Evolutionary conservation across 2,888 invertebrate species (phyloP).

Genomic region (Oxycera nigricornis): DNA sequence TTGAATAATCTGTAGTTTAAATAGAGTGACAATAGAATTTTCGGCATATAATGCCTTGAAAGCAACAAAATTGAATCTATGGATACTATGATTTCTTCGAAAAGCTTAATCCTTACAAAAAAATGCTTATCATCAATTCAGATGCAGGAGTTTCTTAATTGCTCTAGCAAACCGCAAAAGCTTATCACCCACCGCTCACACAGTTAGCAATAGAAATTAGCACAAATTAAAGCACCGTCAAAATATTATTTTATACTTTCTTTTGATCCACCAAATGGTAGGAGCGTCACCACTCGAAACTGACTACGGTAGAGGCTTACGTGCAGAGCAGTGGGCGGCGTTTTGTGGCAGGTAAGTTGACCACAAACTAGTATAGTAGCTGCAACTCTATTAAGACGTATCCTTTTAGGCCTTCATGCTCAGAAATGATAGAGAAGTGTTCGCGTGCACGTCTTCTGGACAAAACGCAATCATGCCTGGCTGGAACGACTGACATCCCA

Average conservation of each 20-base stretch:
- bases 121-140: no score
- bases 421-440: conserved; percentile 75
- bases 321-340: conserved; percentile 78
- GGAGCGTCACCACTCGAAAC: conserved; percentile 74
- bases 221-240: not conserved
- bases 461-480: conserved; percentile 58
- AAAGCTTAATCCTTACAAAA: no score
- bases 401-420: conserved; percentile 65
- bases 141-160: no score
- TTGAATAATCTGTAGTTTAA: no score
- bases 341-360: conserved; percentile 68
- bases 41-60: no score
- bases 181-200: no score
- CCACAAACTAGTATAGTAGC: not conserved
- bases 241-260: conserved; percentile 44
- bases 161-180: no score
- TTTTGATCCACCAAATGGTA: conserved; percentile 52
- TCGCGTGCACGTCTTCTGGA: conserved; percentile 67
- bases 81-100: no score
- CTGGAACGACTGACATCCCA: not conserved
- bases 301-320: conserved; percentile 72
- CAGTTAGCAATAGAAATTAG: conserved; percentile 12
- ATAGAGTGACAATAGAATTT: no score
- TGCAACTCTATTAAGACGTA: no score
- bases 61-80: no score